phyloP scores from a whole-genome alignment of 2,888 invertebrate genomes.

The Cryptocheilus praepositus region DNA sequence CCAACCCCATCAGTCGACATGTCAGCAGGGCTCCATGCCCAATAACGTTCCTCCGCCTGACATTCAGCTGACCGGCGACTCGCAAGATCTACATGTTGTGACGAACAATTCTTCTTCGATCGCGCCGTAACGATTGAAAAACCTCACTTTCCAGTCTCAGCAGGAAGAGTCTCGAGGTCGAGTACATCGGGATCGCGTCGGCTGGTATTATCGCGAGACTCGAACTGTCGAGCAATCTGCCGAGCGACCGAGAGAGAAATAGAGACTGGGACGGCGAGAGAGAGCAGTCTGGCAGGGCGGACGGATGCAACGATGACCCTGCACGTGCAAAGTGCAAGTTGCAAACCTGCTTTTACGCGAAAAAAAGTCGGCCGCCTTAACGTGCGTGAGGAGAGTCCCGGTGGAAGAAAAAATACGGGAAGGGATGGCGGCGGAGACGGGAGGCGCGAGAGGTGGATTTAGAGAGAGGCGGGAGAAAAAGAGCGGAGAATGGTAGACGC shows the following conservation, averaged over 20 bases:
- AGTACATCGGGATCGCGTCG: too few relatives aligned
- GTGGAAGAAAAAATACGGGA: not conserved
- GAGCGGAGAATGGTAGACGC: not conserved
- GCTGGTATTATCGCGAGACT: too few relatives aligned
- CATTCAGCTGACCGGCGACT: too few relatives aligned
- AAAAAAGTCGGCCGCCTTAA: slow-evolving; percentile 33
- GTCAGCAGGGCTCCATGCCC: too few relatives aligned
- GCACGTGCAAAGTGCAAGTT: slow-evolving; percentile 43
- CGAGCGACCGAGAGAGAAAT: not conserved
- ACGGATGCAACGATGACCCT: slow-evolving; percentile 38
- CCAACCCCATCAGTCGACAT: too few relatives aligned
- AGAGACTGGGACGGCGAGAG: not conserved
- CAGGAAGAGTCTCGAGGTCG: too few relatives aligned
- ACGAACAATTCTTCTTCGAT: too few relatives aligned
- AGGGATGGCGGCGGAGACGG: not conserved
- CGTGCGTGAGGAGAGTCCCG: slow-evolving; percentile 11
- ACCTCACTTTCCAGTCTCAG: too few relatives aligned
- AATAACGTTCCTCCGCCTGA: too few relatives aligned
- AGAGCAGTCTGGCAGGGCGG: not conserved
- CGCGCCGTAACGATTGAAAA: too few relatives aligned
- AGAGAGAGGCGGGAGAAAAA: not conserved
- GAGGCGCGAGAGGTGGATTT: not conserved
- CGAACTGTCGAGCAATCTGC: too few relatives aligned
- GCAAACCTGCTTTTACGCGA: slow-evolving; percentile 42
- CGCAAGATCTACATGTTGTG: too few relatives aligned